These are phyloP conservation scores for Parauchenoglanis ngamensis DNA, from an alignment of 2,797 vertebrate species.

Conservation along the genomic window DNA sequence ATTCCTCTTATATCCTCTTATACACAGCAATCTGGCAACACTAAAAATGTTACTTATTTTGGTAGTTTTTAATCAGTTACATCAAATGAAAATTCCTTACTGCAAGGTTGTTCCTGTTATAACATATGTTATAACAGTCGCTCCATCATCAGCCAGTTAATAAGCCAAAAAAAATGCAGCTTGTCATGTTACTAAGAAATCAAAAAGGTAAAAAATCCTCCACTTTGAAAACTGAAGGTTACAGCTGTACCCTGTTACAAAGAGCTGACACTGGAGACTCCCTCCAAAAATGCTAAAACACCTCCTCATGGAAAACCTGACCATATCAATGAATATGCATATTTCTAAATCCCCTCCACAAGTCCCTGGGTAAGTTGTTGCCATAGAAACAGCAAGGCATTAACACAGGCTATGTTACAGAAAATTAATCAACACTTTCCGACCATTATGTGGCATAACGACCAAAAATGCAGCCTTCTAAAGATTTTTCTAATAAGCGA, in stretches of 20 bases:
- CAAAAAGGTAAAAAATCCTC: not conserved
- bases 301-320: not conserved
- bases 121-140: not conserved
- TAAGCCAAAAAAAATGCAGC: not conserved
- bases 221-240: not conserved
- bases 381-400: not conserved
- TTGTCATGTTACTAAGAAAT: not conserved
- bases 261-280: not conserved
- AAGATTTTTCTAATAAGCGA: not conserved
- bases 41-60: not conserved
- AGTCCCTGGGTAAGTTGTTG: not conserved
- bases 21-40: not conserved
- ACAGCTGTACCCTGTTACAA: slow-evolving; percentile 11
- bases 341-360: not conserved
- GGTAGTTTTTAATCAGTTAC: not conserved
- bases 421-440: not conserved
- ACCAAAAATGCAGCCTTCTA: not conserved
- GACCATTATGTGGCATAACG: no score
- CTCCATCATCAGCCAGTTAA: not conserved
- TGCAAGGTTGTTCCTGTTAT: not conserved
- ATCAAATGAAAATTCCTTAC: not conserved
- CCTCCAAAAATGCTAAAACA: not conserved
- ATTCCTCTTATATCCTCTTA: not conserved
- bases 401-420: not conserved
- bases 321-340: not conserved